Evolutionary conservation across 2,113 vertebrate genomes (phyloP).

Genomic region (Probosciger aterrimus): DNA sequence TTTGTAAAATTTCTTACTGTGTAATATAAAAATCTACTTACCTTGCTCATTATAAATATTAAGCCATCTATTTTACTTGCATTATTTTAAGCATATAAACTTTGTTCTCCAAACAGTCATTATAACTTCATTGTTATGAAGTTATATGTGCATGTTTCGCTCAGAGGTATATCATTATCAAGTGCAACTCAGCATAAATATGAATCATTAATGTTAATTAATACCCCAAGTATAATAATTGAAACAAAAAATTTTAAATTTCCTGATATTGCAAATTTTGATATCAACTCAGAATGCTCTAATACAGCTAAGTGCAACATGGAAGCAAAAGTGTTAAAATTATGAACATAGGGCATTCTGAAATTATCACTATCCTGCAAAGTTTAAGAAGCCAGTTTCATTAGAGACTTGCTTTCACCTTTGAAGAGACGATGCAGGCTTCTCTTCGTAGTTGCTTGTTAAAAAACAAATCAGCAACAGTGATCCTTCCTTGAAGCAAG

Average conservation of each 20-base stretch:
- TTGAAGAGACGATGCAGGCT: background rate
- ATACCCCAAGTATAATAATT: background rate
- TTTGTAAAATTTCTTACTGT: background rate
- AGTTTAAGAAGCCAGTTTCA: background rate
- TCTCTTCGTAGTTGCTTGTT: background rate
- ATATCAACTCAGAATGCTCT: background rate
- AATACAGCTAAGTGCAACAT: background rate
- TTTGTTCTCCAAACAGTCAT: background rate
- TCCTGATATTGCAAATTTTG: background rate
- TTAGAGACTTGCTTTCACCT: background rate
- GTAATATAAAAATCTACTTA: constrained; percentile 17
- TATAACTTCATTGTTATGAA: background rate
- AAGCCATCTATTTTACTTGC: background rate
- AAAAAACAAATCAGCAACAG: background rate
- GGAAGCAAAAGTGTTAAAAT: background rate
- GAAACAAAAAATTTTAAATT: background rate
- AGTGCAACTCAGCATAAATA: background rate
- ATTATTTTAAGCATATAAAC: background rate
- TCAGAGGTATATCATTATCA: background rate
- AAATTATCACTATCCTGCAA: background rate
- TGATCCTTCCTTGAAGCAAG: background rate
- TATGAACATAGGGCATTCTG: background rate
- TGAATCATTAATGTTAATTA: background rate
- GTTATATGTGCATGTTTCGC: background rate
- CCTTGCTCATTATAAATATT: constrained; percentile 17